Evolutionary conservation across 1,140 invertebrate species (phyloP).

Genomic region (Drosophila burlai): DNA sequence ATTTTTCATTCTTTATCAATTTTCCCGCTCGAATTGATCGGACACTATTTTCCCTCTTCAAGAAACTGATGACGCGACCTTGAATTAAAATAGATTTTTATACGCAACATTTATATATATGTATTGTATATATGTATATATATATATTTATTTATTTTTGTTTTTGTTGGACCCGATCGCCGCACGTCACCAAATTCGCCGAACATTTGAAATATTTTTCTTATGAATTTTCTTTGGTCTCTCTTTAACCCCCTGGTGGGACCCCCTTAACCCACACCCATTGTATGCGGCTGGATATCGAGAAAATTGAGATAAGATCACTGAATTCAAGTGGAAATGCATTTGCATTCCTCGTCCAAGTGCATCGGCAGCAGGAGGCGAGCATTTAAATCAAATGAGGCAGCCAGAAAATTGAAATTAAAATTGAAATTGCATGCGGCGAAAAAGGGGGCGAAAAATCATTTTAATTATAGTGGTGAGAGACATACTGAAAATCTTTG

Average conservation of each 20-base stretch:
- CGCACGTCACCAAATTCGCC: conserved; percentile 55
- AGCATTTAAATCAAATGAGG: conserved; percentile 35
- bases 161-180: conserved; percentile 28
- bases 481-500: conserved; percentile 23
- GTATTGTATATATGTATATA: background rate
- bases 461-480: conserved; percentile 6
- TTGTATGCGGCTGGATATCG: conserved; percentile 21
- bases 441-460: background rate
- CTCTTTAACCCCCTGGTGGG: background rate
- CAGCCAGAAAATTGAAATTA: conserved; percentile 32
- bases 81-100: conserved; percentile 77
- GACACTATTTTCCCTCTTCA: conserved; percentile 2
- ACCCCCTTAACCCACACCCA: conserved; percentile 1
- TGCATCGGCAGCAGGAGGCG: background rate
- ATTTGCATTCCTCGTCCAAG: conserved; percentile 27
- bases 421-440: conserved; percentile 28
- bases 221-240: conserved; percentile 21
- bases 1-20: background rate
- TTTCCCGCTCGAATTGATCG: background rate
- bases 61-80: conserved; percentile 74
- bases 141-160: conserved; percentile 32
- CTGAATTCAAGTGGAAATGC: conserved; percentile 52
- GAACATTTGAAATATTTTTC: conserved; percentile 38
- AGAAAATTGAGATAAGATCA: conserved; percentile 36
- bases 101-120: conserved; percentile 57